Conservation (phyloP, 2,797 vertebrate genomes). For the Linurgus olivaceus region DNA sequence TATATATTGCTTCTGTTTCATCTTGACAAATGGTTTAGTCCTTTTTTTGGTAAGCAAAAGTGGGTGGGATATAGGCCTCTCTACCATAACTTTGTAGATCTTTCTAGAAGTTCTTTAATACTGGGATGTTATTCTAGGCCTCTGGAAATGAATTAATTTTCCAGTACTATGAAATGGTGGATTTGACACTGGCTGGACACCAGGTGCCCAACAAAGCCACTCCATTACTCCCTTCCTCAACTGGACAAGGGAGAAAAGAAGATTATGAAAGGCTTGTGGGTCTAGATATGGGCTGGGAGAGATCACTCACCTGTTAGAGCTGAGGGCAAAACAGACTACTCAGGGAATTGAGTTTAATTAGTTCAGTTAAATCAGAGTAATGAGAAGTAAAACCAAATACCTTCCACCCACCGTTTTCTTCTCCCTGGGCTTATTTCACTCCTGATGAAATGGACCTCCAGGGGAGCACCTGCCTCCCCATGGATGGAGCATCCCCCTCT, state of each 20-base stretch:
- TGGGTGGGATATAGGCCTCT: not conserved
- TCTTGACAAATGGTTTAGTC: not conserved
- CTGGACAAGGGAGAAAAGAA: not conserved
- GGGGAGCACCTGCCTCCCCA: not conserved
- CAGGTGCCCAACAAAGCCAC: not conserved
- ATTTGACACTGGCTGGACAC: not conserved
- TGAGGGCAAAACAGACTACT: not conserved
- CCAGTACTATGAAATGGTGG: not conserved
- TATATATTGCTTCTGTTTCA: not conserved
- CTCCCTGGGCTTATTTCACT: not conserved
- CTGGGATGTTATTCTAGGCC: not conserved
- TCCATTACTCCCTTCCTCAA: not conserved
- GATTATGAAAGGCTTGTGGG: fast-evolving
- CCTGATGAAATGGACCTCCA: not conserved
- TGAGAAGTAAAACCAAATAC: not conserved
- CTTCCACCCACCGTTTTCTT: not conserved
- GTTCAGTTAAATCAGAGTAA: not conserved
- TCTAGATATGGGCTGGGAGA: not conserved
- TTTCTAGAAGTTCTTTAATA: not conserved
- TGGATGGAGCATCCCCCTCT: not conserved
- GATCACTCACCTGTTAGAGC: fast-evolving
- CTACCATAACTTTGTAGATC: not conserved
- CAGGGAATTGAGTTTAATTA: not conserved
- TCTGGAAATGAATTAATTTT: not conserved
- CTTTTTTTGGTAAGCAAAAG: not conserved